Evolutionary conservation across 2,113 vertebrate species (phyloP), one percentile per base, ranked within the genome.

Genomic region (Antigone vipio): DNA sequence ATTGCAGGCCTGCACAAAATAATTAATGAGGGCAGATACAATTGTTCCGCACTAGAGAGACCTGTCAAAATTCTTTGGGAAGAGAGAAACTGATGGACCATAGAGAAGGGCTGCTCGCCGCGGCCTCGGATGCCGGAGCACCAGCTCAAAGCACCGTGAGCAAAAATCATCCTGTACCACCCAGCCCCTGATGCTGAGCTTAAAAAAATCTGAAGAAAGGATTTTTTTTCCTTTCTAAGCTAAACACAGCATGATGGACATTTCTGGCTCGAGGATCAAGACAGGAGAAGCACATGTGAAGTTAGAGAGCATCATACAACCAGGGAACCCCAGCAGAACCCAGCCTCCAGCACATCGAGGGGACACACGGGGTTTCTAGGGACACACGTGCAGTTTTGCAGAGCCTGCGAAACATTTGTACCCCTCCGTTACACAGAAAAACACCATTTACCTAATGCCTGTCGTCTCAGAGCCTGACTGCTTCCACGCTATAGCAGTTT

Each of bases 11-110:
- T 95, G 91, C 91, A 93, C 82, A 95, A 97, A 95, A 96, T 97
- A 97, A 98, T 97, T 97, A 98, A 98, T 94, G 92, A 97, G 96
- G 95, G 97, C 97, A 98, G 94, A 96, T 96, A 94, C 63, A 24
- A 95, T 96, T 96, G 94, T 95, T 95, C 91, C n/a, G 11, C 91
- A 62, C 90, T 89, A 76, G 89, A 97, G 77, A 87, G 77, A 92
- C 88, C 92, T 96, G 93, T 98, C 97, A 97, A 87, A 97, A 96
- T 94, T 95, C 74, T 95, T 89, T 84, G 95, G n/a, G 80, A 91
- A 95, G 91, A 97, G 81, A 96, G 88, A 92, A 96, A 93, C 84
- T 92, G 76, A 91, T 89, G 87, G 93, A 93, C 87, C 75, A 80
- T 45, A 76, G 79, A 90, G 69, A 75, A 83, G 44, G 45, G 74